Conservation (phyloP, 2,888 invertebrate species). For the Zeuzera pyrina region DNA sequence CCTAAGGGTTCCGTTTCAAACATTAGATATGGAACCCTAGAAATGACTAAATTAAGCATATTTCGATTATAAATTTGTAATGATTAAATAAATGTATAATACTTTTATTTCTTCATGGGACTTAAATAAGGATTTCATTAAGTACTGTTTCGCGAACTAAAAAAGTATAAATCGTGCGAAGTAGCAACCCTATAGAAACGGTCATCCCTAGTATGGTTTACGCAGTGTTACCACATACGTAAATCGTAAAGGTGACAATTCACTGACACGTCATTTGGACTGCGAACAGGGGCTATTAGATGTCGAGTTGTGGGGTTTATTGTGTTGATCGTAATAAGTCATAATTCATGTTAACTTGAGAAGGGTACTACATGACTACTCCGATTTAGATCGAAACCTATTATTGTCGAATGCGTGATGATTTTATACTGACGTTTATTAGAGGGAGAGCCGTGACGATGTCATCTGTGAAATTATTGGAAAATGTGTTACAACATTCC, state of each 20-base stretch:
- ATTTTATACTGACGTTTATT: constrained; percentile 22
- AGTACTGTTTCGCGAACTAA: background rate
- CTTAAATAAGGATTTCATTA: too few species aligned
- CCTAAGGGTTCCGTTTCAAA: too few species aligned
- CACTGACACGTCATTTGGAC: constrained; percentile 61
- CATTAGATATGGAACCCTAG: too few species aligned
- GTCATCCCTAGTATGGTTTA: constrained; percentile 9
- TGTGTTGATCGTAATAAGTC: constrained; percentile 42
- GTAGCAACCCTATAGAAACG: too few species aligned
- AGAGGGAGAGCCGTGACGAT: constrained; percentile 16
- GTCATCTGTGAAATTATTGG: constrained; percentile 55
- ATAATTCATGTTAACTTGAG: constrained; percentile 59
- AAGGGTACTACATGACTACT: constrained; percentile 44
- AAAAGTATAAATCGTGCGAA: too few species aligned
- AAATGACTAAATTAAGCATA: too few species aligned
- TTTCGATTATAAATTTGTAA: too few species aligned
- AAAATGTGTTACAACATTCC: too few species aligned
- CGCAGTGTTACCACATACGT: constrained; percentile 43
- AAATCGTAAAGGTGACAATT: constrained; percentile 63
- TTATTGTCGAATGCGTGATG: constrained; percentile 43
- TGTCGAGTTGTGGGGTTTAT: constrained; percentile 32
- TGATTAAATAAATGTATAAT: too few species aligned
- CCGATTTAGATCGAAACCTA: constrained; percentile 49
- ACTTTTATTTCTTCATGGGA: too few species aligned
- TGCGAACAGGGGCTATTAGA: constrained; percentile 46